phyloP scores from a whole-genome alignment of 2,797 vertebrate genomes.

The Capromys pilorides region DNA sequence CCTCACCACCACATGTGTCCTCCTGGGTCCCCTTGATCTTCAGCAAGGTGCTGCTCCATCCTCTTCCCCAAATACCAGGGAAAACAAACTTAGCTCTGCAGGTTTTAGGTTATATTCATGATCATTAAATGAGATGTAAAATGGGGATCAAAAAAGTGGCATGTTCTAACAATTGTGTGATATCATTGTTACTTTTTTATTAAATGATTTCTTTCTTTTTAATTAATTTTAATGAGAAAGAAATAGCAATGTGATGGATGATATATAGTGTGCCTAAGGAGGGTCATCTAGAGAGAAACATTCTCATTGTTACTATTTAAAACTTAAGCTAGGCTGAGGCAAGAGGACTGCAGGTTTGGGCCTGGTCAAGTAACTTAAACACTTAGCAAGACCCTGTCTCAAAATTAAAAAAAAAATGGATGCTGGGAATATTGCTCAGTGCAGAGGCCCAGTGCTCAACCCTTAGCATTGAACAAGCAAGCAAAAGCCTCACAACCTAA shows the following conservation, averaged over 20 bases:
- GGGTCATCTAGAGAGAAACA: too few relatives aligned
- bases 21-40: fast-evolving
- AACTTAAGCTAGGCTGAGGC: background rate
- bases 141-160: background rate
- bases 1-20: fast-evolving
- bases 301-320: background rate
- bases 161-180: background rate
- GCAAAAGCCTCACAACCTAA: background rate
- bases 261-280: too few relatives aligned
- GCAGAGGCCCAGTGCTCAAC: background rate
- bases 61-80: background rate
- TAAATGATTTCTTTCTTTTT: too few relatives aligned
- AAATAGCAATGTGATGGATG: too few relatives aligned
- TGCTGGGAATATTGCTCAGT: background rate
- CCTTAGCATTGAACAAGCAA: too few relatives aligned
- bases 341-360: background rate
- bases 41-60: background rate
- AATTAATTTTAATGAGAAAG: too few relatives aligned
- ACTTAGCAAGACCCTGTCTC: background rate
- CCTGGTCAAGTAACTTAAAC: background rate
- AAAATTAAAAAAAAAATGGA: background rate
- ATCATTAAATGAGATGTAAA: background rate
- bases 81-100: background rate
- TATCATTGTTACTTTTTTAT: background rate
- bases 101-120: background rate